Evolutionary conservation across 1,140 invertebrate species (phyloP).

Genomic region (Zophobas atratus): DNA sequence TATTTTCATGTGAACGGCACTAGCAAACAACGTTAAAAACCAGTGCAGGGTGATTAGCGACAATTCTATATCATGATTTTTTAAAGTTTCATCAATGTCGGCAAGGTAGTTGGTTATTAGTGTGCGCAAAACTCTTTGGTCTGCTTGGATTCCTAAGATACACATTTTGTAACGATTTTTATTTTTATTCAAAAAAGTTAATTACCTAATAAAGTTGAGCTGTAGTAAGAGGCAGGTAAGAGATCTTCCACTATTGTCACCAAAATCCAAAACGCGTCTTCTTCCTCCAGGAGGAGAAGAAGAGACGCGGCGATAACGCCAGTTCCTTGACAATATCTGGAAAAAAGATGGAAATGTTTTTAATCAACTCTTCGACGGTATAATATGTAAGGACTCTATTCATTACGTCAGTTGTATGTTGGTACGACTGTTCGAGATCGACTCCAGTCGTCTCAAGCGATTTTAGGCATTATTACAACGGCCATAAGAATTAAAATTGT

Average conservation of each 20-base stretch:
- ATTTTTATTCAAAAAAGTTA: slow-evolving; percentile 11
- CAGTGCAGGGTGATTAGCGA: slow-evolving; percentile 97
- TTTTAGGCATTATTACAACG: neutral
- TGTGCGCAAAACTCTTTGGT: slow-evolving; percentile 94
- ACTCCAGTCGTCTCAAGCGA: too few relatives aligned
- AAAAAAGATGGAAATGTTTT: slow-evolving; percentile 38
- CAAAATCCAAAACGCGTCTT: slow-evolving; percentile 99
- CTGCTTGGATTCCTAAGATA: slow-evolving; percentile 85
- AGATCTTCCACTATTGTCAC: slow-evolving; percentile 98
- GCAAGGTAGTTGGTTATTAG: slow-evolving; percentile 92
- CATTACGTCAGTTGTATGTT: too few relatives aligned
- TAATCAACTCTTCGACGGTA: too few relatives aligned
- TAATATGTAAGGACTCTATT: too few relatives aligned
- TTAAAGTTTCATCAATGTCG: slow-evolving; percentile 89
- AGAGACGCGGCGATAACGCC: slow-evolving; percentile 97
- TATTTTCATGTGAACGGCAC: slow-evolving; percentile 98
- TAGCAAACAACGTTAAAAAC: slow-evolving; percentile 98
- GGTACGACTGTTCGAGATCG: too few relatives aligned
- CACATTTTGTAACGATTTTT: slow-evolving; percentile 25
- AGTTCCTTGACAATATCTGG: slow-evolving; percentile 95
- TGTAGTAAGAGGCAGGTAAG: slow-evolving; percentile 97
- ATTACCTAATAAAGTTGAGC: slow-evolving; percentile 90
- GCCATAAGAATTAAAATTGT: slow-evolving; percentile 10
- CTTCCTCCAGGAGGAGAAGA: slow-evolving; percentile 96
- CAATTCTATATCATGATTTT: slow-evolving; percentile 96